Conservation (phyloP, 2,888 invertebrate species). For the Pammene fasciana region DNA sequence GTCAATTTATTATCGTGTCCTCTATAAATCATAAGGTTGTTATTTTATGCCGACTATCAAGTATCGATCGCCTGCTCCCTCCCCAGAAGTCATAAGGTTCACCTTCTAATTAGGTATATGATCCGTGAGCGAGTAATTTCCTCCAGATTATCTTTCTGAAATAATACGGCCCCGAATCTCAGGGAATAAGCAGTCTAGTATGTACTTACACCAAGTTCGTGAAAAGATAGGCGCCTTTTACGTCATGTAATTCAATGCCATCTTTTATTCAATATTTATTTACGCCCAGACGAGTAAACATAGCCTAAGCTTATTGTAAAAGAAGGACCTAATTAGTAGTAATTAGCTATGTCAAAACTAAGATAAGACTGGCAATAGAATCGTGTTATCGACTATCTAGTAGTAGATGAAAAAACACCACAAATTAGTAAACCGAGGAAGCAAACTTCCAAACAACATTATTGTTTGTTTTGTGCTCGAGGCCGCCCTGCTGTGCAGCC, state of each 20-base stretch:
- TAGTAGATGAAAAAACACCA: no score
- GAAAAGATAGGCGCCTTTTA: neutral
- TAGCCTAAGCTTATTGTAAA: no score
- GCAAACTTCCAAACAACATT: conserved; percentile 44
- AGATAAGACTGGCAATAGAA: no score
- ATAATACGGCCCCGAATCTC: conserved; percentile 48
- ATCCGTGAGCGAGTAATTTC: conserved; percentile 74
- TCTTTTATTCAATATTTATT: neutral
- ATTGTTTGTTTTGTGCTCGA: conserved; percentile 52
- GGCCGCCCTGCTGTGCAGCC: conserved; percentile 45
- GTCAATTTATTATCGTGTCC: no score
- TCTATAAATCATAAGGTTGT: no score
- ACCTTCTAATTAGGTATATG: conserved; percentile 73
- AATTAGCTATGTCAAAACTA: no score
- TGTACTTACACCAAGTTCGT: neutral
- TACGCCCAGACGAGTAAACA: neutral
- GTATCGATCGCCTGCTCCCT: conserved; percentile 64
- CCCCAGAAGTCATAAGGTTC: conserved; percentile 58
- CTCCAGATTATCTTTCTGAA: conserved; percentile 59
- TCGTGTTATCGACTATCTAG: no score
- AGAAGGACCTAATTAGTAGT: no score
- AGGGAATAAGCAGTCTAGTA: neutral
- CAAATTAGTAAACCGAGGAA: neutral
- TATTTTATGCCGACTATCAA: neutral
- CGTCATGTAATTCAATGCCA: neutral